Evolutionary conservation across 2,797 vertebrate species (phyloP), one percentile per base, ranked within the genome.

Genomic region (Neopelma chrysocephalum): DNA sequence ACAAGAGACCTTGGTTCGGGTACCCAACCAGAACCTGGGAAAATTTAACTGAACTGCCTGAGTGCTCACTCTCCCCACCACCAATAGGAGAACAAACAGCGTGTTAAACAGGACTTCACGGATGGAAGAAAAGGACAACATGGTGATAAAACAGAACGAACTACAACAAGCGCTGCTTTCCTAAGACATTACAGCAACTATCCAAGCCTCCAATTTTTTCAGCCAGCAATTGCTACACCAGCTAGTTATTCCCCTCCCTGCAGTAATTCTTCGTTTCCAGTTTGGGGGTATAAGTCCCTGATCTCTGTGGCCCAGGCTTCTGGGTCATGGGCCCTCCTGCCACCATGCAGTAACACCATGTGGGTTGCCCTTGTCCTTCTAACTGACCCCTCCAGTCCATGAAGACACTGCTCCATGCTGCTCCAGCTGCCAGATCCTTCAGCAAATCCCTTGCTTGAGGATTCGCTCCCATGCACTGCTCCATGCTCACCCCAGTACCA

Each of bases 341-440:
- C 32, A 56, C 22, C n/a, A 18, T 0, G 0, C 17, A 70, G 36
- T 64, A 58, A 76, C 29, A 32, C 38, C 0, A 0, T 22, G 1
- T 16, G 9, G 9, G 21, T 26, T 72, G n/a, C 11, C 29, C 18
- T 23, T 47, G n/a, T 31, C 48, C 71, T 68, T 50, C 17, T 54
- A 76, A n/a, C 26, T 75, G 73, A 42, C 12, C 14, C 8, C 25
- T 69, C 50, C 43, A 27, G 51, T 36, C 43, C 17, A 2, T 32
- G 54, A 65, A 65, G 23, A 15, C 3, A 1, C 47, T 36, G 19
- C 17, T 87, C 36, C 17, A 9, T 1, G 0, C 27, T 86, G 62
- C 26, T 73, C 36, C 11, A 36, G 31, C 6, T 6, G 0, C 45
- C 45, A 75, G 32, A 23, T 75, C 13, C 36, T 54, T 31, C 48